Conservation (phyloP, 2,797 vertebrate species). For the Hylomyscus alleni region DNA sequence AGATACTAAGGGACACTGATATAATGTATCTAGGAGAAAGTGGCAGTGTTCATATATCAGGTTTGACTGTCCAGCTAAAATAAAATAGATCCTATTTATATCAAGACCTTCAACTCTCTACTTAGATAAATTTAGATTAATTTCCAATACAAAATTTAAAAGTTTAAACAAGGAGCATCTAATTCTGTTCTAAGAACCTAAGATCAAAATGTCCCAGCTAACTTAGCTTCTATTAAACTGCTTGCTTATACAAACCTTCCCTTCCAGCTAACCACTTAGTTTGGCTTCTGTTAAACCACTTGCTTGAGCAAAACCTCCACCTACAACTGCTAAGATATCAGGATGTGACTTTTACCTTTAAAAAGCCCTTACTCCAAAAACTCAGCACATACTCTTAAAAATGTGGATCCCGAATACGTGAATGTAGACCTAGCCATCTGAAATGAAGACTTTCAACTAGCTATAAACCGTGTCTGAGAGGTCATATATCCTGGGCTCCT, state of each 20-base stretch:
- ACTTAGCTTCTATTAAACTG: background rate
- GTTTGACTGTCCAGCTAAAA: conserved; percentile 16
- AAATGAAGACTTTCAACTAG: background rate
- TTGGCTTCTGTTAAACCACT: background rate
- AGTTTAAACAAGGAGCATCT: conserved; percentile 25
- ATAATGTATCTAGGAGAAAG: conserved; percentile 21
- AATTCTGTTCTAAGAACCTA: background rate
- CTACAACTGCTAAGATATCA: background rate
- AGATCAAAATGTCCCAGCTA: background rate
- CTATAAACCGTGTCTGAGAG: background rate
- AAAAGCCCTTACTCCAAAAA: background rate
- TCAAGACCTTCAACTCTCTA: conserved; percentile 23
- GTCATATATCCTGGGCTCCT: background rate
- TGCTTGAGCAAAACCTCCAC: background rate
- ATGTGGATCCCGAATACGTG: background rate
- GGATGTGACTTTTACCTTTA: background rate
- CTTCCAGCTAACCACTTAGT: background rate
- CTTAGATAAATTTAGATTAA: conserved; percentile 44
- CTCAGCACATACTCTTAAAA: background rate
- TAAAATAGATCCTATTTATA: conserved; percentile 48
- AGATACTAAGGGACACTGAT: background rate
- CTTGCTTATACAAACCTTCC: background rate
- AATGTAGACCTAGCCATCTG: background rate
- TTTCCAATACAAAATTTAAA: conserved; percentile 65
- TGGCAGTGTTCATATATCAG: background rate